phyloP scores from a whole-genome alignment of 2,113 vertebrate genomes.

The Delphinus delphis region DNA sequence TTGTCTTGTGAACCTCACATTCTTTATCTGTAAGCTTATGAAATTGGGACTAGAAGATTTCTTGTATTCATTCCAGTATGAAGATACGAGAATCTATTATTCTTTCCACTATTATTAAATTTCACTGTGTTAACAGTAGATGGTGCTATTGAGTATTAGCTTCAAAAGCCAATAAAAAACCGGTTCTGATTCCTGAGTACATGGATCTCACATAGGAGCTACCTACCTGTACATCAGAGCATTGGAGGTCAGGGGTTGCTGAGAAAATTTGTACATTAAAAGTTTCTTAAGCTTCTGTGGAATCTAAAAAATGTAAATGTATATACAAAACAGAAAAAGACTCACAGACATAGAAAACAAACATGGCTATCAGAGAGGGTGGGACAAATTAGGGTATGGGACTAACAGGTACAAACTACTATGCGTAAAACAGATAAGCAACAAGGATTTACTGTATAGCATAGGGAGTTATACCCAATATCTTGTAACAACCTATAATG shows the following conservation, averaged over 20 bases:
- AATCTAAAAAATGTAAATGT: not conserved
- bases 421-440: not conserved
- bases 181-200: not conserved
- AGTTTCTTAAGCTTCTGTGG: not conserved
- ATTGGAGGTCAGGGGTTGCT: not conserved
- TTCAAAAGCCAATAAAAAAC: not conserved
- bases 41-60: not conserved
- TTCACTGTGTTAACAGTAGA: not conserved
- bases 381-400: not conserved
- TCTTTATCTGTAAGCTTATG: conserved; percentile 5
- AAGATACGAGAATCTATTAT: not conserved
- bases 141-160: conserved; percentile 34
- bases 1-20: not conserved
- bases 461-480: not conserved
- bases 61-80: not conserved
- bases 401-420: not conserved
- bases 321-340: not conserved
- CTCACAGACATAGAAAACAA: not conserved
- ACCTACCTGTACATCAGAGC: not conserved
- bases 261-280: not conserved
- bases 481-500: not conserved
- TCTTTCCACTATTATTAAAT: conserved; percentile 21
- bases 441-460: not conserved
- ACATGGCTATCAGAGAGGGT: not conserved
- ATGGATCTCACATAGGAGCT: not conserved